Percentiles rank a stretch among this genome's conserved stretches.
These are phyloP conservation scores for Aurelia sp. DNA, from an alignment of 30 jellyfish, hydroid and myxozoan genomes.

Conservation along the genomic window DNA sequence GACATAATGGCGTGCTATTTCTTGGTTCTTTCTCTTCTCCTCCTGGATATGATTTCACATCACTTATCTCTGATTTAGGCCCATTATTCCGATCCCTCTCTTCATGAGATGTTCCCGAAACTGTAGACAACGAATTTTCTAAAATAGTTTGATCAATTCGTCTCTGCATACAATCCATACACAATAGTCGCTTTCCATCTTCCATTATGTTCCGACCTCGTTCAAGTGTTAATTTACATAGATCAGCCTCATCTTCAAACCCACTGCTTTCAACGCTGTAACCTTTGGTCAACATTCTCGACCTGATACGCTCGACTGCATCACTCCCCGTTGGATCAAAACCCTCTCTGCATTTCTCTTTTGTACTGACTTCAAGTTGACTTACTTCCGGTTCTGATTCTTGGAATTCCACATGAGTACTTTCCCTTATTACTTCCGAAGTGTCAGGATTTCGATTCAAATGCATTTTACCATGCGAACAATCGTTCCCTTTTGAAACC, in stretches of 20 bases:
- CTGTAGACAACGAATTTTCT: constrained; percentile 4
- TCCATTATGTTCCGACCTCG: constrained; percentile 8
- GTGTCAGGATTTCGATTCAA: too few species aligned
- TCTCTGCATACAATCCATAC: constrained; percentile 13
- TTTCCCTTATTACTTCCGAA: too few species aligned
- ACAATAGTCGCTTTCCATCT: constrained; percentile 1
- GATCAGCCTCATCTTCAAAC: constrained; percentile 90
- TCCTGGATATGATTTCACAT: background rate
- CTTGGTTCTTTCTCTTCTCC: background rate
- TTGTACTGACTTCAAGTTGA: background rate
- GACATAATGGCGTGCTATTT: constrained; percentile 9
- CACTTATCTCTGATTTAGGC: background rate
- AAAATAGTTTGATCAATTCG: constrained; percentile 14
- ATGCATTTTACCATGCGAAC: too few species aligned
- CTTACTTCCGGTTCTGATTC: background rate
- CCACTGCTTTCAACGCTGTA: constrained; percentile 98
- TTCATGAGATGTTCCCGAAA: constrained; percentile 8
- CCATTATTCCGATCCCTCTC: constrained; percentile 5
- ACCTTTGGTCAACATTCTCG: constrained; percentile 38
- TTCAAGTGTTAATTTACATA: constrained; percentile 35
- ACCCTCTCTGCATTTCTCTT: background rate
- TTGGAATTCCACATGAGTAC: too few species aligned
- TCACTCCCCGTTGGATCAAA: background rate
- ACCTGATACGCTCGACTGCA: background rate
- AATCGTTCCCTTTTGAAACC: too few species aligned